Conservation (phyloP, 2,888 invertebrate genomes). For the Drosophila algonquin region DNA sequence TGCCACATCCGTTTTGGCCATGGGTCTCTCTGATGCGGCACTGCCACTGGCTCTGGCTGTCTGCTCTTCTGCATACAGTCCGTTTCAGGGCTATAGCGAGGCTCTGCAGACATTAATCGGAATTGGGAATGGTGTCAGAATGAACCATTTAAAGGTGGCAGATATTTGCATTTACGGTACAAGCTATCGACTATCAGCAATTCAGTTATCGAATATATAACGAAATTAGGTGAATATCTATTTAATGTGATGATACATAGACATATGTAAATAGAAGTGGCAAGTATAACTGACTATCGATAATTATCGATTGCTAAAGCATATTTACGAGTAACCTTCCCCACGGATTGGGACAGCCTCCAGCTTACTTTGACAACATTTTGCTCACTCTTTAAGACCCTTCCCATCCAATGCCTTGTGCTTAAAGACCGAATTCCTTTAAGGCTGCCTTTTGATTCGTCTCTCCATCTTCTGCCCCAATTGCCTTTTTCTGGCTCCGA, state of each 20-base stretch:
- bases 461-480: neutral
- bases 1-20: constrained; percentile 1
- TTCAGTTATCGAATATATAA: neutral
- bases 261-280: no score
- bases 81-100: constrained; percentile 16
- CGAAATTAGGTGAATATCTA: no score
- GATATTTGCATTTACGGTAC: no score
- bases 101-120: constrained; percentile 1
- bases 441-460: neutral
- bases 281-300: no score
- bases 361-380: no score
- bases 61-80: constrained; percentile 6
- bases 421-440: neutral
- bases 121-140: neutral
- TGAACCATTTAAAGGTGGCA: neutral
- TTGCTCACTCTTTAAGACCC: no score
- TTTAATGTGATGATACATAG: no score
- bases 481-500: no score
- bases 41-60: neutral
- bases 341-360: no score
- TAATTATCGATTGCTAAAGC: no score
- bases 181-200: constrained; percentile 11
- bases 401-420: neutral
- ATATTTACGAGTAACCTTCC: no score
- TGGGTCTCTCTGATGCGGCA: neutral